These are phyloP conservation scores for Xylocampa areola DNA, from an alignment of 2,888 invertebrate genomes.

Conservation along the genomic window DNA sequence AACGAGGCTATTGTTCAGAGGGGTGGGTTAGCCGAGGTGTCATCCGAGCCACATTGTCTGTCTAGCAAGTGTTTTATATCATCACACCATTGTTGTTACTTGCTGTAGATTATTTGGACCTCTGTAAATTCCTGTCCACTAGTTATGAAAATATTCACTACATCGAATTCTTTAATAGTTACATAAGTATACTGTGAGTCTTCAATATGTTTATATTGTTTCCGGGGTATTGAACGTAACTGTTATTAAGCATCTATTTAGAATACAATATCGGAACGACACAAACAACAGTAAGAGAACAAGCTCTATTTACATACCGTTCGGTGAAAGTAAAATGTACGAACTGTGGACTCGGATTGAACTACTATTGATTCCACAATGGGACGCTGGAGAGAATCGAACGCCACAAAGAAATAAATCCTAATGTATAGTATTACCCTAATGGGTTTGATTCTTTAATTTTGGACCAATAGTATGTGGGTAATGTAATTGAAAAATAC, in stretches of 20 bases:
- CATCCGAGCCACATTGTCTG: constrained; percentile 80
- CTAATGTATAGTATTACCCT: constrained; percentile 67
- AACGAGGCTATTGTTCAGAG: constrained; percentile 82
- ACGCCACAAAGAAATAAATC: constrained; percentile 65
- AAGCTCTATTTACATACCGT: constrained; percentile 68
- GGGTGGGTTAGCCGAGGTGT: constrained; percentile 72
- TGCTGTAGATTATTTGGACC: constrained; percentile 23
- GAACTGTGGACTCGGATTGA: constrained; percentile 56
- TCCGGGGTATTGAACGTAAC: constrained; percentile 36
- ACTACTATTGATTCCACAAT: constrained; percentile 67
- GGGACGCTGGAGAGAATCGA: constrained; percentile 63
- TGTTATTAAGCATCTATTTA: constrained; percentile 46
- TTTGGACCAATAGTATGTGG: constrained; percentile 24
- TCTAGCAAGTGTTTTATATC: constrained; percentile 76
- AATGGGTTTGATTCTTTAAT: constrained; percentile 59
- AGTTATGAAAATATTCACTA: constrained; percentile 28
- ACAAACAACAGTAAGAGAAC: constrained; percentile 63
- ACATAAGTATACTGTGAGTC: constrained; percentile 12
- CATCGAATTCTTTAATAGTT: no score
- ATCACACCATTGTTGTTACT: constrained; percentile 66
- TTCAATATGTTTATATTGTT: constrained; percentile 29
- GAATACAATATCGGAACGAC: constrained; percentile 59
- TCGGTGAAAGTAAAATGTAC: constrained; percentile 70
- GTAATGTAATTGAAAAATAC: constrained; percentile 26
- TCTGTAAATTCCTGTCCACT: constrained; percentile 3